Base-by-base conservation (phyloP, 2,888 invertebrate genomes). In the Cephus rjabovi region DNA sequence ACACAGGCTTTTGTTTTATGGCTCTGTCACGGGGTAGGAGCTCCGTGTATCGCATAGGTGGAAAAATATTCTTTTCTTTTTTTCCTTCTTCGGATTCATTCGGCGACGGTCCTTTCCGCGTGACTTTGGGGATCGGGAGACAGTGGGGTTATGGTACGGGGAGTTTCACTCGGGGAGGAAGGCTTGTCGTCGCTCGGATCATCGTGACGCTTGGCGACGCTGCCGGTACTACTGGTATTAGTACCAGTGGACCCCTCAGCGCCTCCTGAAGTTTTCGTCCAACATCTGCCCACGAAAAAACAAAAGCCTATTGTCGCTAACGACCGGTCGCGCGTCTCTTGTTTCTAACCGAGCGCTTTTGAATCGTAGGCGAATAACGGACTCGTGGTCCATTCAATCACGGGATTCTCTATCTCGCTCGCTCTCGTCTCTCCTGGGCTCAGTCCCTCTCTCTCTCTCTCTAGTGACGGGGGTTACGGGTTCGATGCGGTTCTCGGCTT, bases 251-350 rank as follows among this genome's bases (percentile, higher is more conserved):
- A 15, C 71, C 71, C 71, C 71, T 34, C 56, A 23, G 56, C 56
- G 56, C 31, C 71, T 71, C 71, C 71, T 71, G 33, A 71, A 83
- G 86, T 87, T 85, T 85, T 83, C 85, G 85, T 83, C 86, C 88
- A 90, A 91, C 91, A 91, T 91, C 91, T 91, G 91, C 90, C 90
- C 89, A 90, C 91, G 91, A 91, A 91, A 91, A 91, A 91, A 91
- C 91, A 91, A 91, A 91, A 91, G 91, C 89, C 91, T 83, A 91
- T 91, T 91, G 91, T 91, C 89, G 89, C 90, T 91, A 91, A 91
- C 91, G 90, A 91, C 91, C 91, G 90, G 90, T 87, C 90, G 89
- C 88, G 87, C 90, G 90, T 91, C 91, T 91, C 91, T 91, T 90
- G 91, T 91, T 91, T 91, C 91, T 91, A 90, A 90, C 88, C 90